Evolutionary conservation across 1,140 invertebrate genomes (phyloP), one percentile per base, ranked within the genome.

Genomic region (Drosophila sechellia): DNA sequence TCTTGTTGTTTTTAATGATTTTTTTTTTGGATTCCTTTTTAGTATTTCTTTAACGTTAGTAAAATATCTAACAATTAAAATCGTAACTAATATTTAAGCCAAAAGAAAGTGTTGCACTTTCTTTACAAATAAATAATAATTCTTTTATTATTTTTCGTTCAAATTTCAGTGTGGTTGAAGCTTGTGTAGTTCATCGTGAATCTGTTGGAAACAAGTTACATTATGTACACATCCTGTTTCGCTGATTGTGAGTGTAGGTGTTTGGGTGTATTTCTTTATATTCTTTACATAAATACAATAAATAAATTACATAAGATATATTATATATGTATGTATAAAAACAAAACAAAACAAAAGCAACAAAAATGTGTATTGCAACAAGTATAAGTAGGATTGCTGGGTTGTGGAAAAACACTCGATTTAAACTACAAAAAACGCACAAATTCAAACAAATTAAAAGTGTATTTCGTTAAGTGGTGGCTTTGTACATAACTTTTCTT

Each of bases 51-150:
- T 89, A 87, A 89, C 84, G 83, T 87, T 87, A 87, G 83, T 87
- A 87, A 87, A 87, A 87, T 87, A 87, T 89, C 76, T 79, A 87
- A 87, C 83, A 87, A 87, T 77, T 89, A 73, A 79, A 83, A 83
- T 87, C 79, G 63, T 83, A 87, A 87, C 84, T 87, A 87, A 87
- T 89, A 87, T 68, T 83, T 83, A 89, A 79, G 84, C 84, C 75
- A 83, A 64, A 86, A 79, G 69, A 78, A 87, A 78, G 78, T 77
- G 75, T 87, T 69, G 68, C 64, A 49, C 68, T 49, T 77, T 72
- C 37, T 65, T 75, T 81, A 87, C 70, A 81, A 86, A 83, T 71
- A 83, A 81, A 76, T 86, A 86, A 79, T 78, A 78, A 71, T 45
- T 37, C 27, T 46, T 31, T 27, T 55, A 43, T 77, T 72, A 73